Conservation (phyloP, 2,888 invertebrate genomes). For the Mimas tiliae region DNA sequence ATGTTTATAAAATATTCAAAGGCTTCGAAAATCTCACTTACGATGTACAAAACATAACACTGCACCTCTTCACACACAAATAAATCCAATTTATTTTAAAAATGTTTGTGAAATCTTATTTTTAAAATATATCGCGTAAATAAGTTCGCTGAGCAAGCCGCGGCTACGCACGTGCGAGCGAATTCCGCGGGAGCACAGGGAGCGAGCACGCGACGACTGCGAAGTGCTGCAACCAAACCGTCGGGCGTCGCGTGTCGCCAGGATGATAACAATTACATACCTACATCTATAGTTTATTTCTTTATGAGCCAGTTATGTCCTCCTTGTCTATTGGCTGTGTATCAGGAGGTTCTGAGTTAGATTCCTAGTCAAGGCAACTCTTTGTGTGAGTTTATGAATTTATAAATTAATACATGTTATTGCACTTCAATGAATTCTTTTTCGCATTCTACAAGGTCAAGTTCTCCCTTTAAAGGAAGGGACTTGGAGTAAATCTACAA, state of each 20-base stretch:
- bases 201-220: not conserved
- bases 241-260: not conserved
- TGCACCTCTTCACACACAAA: not conserved
- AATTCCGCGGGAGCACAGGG: conserved; percentile 40
- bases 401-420: no score
- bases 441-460: no score
- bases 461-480: no score
- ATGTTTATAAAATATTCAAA: no score
- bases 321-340: not conserved
- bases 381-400: no score
- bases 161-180: conserved; percentile 42
- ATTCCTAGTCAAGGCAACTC: no score
- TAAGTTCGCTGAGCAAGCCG: not conserved
- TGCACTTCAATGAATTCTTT: no score
- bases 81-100: not conserved
- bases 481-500: no score
- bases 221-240: not conserved
- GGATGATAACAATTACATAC: not conserved
- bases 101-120: not conserved
- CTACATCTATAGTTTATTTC: not conserved
- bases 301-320: not conserved
- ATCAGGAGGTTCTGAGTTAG: no score
- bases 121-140: not conserved
- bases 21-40: no score
- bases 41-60: no score